Conservation (phyloP, 37 sponge, comb jelly and placozoan species). For the Axinella damicornis region DNA sequence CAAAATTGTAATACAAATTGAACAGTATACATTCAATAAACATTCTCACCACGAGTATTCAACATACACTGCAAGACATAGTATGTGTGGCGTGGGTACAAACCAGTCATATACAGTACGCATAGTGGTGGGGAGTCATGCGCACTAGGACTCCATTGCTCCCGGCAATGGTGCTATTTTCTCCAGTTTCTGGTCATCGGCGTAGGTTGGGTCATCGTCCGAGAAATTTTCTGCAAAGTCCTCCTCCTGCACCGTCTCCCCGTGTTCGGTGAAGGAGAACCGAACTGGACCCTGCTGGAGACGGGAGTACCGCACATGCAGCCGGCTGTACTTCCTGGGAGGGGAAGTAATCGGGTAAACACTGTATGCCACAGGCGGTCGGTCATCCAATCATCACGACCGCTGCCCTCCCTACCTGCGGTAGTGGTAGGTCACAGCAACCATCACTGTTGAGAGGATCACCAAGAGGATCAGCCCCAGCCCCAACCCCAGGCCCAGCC, state of each 20-base stretch:
- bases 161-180: no score
- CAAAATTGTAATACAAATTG: no score
- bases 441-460: constrained; percentile 9
- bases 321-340: constrained; percentile 54
- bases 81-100: no score
- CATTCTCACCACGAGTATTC: no score
- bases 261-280: constrained; percentile 49
- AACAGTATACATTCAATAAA: no score
- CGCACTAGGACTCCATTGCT: no score
- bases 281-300: constrained; percentile 55
- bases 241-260: constrained; percentile 58
- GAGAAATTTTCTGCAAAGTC: constrained; percentile 19
- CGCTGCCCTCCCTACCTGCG: constrained; percentile 2
- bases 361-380: no score
- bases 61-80: no score
- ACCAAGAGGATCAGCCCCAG: constrained; percentile 1
- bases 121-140: no score
- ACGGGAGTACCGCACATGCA: constrained; percentile 65
- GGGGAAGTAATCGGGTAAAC: background rate
- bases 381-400: no score
- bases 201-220: constrained; percentile 5
- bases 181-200: background rate
- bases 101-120: no score
- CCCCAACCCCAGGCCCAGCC: constrained; percentile 24
- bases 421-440: constrained; percentile 13